phyloP scores from a whole-genome alignment of 2,888 invertebrate genomes.

The Ophion costatus region DNA sequence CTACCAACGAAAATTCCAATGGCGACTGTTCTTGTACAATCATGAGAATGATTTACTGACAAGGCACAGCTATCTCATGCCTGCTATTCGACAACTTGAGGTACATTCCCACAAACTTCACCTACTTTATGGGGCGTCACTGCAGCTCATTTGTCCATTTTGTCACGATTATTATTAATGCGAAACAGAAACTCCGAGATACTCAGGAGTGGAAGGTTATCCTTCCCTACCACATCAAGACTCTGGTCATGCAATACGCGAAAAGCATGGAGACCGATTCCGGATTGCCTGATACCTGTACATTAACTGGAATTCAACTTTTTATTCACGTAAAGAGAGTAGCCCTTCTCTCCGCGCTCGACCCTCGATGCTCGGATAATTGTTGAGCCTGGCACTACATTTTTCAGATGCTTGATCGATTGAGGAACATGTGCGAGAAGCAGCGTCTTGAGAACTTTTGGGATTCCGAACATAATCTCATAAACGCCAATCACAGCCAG shows the following conservation, averaged over 20 bases:
- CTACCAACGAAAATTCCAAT: constrained; percentile 79
- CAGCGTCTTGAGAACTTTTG: constrained; percentile 84
- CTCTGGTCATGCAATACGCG: constrained; percentile 84
- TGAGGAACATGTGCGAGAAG: constrained; percentile 79
- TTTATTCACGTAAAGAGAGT: constrained; percentile 71
- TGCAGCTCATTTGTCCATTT: no score
- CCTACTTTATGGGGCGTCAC: no score
- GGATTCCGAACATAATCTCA: constrained; percentile 84
- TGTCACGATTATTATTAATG: not conserved
- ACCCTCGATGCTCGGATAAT: not conserved
- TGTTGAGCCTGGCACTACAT: not conserved
- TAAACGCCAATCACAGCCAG: constrained; percentile 71
- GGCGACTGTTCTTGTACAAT: constrained; percentile 86
- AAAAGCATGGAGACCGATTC: constrained; percentile 68
- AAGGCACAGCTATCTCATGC: constrained; percentile 76
- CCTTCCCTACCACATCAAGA: constrained; percentile 86
- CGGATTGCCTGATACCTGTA: constrained; percentile 40
- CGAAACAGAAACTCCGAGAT: constrained; percentile 84
- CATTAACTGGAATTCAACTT: constrained; percentile 55
- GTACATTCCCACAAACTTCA: constrained; percentile 55
- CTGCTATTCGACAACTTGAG: constrained; percentile 75
- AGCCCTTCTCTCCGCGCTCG: not conserved
- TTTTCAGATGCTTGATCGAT: constrained; percentile 82
- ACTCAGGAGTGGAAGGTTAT: constrained; percentile 82
- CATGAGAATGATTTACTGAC: constrained; percentile 84